Conservation (phyloP, 1,140 invertebrate species). For the Drosophila quadrilineata region DNA sequence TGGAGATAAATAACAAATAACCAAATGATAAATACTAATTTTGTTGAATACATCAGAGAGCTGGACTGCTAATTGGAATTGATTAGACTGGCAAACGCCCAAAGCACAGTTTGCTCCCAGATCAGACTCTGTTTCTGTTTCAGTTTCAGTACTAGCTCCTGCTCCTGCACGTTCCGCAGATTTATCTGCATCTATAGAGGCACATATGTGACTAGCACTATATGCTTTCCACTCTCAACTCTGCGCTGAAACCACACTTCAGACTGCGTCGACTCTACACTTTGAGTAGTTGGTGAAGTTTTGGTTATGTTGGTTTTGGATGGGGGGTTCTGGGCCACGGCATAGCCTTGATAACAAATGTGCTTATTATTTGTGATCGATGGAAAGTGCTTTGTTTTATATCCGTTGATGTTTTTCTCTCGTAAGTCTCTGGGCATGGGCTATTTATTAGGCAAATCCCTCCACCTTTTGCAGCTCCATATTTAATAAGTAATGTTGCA, state of each 20-base stretch:
- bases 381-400: constrained; percentile 75
- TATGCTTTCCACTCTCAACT: too few species aligned
- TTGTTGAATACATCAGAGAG: constrained; percentile 77
- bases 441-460: constrained; percentile 56
- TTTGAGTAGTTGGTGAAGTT: constrained; percentile 41
- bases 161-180: constrained; percentile 66
- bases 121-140: background rate
- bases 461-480: background rate
- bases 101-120: constrained; percentile 12
- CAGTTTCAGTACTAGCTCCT: background rate
- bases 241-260: background rate
- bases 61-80: constrained; percentile 78
- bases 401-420: constrained; percentile 26
- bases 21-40: constrained; percentile 81
- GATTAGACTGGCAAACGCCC: constrained; percentile 65
- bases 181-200: constrained; percentile 76
- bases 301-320: constrained; percentile 18
- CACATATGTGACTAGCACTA: constrained; percentile 65
- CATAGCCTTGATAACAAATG: constrained; percentile 62
- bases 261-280: background rate
- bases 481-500: constrained; percentile 61
- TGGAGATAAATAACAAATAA: constrained; percentile 70
- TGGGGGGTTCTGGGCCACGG: constrained; percentile 24
- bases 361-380: constrained; percentile 79
- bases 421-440: constrained; percentile 29